These are phyloP conservation scores for Scortum barcoo DNA, from an alignment of 2,113 vertebrate genomes.

Conservation along the genomic window DNA sequence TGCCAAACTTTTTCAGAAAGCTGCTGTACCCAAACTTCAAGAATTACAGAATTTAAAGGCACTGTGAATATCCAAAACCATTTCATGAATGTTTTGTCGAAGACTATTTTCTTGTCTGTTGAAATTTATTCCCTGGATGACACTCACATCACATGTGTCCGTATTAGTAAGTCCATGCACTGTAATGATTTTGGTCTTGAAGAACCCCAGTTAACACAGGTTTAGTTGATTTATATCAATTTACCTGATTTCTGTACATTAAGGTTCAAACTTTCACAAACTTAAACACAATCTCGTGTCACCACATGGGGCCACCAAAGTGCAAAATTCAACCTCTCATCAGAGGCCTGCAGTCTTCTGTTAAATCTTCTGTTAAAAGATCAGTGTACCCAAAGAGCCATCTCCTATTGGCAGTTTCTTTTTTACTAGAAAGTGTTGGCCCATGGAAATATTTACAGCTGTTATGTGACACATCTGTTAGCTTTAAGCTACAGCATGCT, in stretches of 20 bases:
- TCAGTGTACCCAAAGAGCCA: neutral
- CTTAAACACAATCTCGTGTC: neutral
- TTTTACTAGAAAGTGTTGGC: too few relatives aligned
- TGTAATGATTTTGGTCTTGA: too few relatives aligned
- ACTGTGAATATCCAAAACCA: too few relatives aligned
- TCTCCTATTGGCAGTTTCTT: too few relatives aligned
- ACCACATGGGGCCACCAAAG: neutral
- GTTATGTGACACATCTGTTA: neutral
- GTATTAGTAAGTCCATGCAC: too few relatives aligned
- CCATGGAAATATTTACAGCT: neutral
- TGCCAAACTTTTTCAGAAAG: too few relatives aligned
- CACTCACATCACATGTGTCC: too few relatives aligned
- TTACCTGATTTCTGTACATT: neutral
- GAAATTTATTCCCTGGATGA: too few relatives aligned
- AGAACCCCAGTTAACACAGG: neutral
- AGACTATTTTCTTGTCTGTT: too few relatives aligned
- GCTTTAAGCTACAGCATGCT: constrained; percentile 15
- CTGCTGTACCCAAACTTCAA: too few relatives aligned
- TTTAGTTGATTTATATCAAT: neutral
- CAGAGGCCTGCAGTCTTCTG: neutral
- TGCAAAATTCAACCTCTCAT: neutral
- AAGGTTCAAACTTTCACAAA: neutral
- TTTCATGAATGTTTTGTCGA: too few relatives aligned
- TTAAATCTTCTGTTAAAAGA: neutral
- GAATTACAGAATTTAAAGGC: too few relatives aligned